Conservation (phyloP, 1,140 invertebrate species). For the Ips typographus region DNA sequence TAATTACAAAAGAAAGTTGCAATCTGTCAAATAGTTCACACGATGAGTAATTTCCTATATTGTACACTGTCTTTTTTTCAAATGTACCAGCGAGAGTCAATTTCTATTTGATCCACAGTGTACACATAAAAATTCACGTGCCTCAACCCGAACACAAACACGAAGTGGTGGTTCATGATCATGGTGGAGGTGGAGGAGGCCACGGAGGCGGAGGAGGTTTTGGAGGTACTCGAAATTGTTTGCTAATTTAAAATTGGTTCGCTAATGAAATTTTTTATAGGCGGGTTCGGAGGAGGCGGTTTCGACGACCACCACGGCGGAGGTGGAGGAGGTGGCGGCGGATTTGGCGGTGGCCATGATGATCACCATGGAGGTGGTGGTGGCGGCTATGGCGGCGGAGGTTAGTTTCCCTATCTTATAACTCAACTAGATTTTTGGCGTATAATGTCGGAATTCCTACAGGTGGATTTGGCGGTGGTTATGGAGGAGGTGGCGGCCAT, state of each 20-base stretch:
- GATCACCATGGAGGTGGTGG: conserved; percentile 37
- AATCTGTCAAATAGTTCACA: too few species aligned
- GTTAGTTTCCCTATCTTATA: conserved; percentile 5
- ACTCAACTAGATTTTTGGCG: neutral
- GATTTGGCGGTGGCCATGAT: conserved; percentile 32
- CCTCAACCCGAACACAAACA: conserved; percentile 34
- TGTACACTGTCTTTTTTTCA: too few species aligned
- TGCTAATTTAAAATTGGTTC: conserved; percentile 5
- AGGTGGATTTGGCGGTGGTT: conserved; percentile 29
- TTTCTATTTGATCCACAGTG: conserved; percentile 38
- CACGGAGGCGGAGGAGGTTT: conserved; percentile 33
- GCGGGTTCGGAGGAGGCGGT: conserved; percentile 36
- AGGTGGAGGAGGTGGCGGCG: conserved; percentile 23
- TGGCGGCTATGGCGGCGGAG: conserved; percentile 28
- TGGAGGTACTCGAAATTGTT: conserved; percentile 10
- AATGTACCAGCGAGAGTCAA: neutral
- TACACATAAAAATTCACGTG: conserved; percentile 48
- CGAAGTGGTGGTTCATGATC: conserved; percentile 20
- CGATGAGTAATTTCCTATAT: too few species aligned
- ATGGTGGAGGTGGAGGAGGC: conserved; percentile 26
- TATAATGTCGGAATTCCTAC: neutral
- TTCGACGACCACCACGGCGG: conserved; percentile 25
- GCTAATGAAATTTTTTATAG: conserved; percentile 3
- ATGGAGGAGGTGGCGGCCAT: conserved; percentile 19
- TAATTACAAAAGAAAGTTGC: too few species aligned